Evolutionary conservation across 2,113 vertebrate species (phyloP).

Genomic region (Erinaceus europaeus): DNA sequence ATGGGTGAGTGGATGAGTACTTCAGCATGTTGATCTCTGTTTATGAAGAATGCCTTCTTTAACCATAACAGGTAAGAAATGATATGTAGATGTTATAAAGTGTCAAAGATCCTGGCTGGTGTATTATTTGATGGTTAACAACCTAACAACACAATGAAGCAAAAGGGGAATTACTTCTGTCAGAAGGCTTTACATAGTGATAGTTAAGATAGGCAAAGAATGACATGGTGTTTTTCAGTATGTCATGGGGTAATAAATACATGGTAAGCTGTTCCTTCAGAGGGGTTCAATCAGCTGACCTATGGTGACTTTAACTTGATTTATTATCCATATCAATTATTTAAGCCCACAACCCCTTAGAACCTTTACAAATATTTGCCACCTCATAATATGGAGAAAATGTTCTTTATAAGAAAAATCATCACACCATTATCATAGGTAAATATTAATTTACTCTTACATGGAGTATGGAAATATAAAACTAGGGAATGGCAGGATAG

Average conservation of each 20-base stretch:
- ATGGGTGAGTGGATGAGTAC: background rate
- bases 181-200: background rate
- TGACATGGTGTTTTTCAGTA: background rate
- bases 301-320: background rate
- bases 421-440: background rate
- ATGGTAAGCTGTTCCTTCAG: background rate
- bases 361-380: background rate
- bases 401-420: background rate
- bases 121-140: background rate
- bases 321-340: background rate
- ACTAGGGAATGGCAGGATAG: background rate
- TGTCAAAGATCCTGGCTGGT: background rate
- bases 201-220: background rate
- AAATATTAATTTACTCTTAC: background rate
- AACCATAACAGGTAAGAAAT: background rate
- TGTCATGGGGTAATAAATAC: background rate
- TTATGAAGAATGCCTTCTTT: background rate
- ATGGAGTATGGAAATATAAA: background rate
- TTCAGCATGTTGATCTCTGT: background rate
- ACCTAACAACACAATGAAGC: background rate
- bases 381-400: background rate
- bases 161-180: background rate
- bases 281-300: background rate
- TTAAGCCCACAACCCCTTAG: background rate
- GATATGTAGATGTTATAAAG: background rate